Base-by-base conservation (phyloP, 2,888 invertebrate genomes). In the Heteromurus nitidus region DNA sequence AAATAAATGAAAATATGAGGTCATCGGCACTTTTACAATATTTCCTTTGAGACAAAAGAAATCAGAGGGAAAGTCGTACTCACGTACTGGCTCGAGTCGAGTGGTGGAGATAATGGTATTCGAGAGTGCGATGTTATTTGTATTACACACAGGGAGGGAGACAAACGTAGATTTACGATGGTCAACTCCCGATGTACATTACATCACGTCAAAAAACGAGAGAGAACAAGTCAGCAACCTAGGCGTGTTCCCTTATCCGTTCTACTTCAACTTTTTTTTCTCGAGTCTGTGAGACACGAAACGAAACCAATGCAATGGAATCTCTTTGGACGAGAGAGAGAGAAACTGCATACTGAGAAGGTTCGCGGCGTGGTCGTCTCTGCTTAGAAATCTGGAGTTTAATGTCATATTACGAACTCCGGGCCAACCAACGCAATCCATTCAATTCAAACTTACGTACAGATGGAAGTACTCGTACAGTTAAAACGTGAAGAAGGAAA, bases 161-260 rank as follows among this genome's bases (percentile, higher is more conserved):
- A 70, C 77, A 69, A 77, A 77, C 77, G 47, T 68, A 77, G 77
- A 77, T 77, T 77, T 77, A 77, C 70, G 77, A 77, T 60, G 77
- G 77, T 69, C 69, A 68, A 77, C 77, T 77, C 69, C 64, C 62
- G 69, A 69, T 60, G 64, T 47, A 77, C 60, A 50, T 76, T 36
- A 76, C 44, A 28, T 60, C 22, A 18, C 24, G 53, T 53, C 13
- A 3, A 20, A 55, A 50, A 50, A 18, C 20, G 24, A 64, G 42
- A 65, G 28, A 18, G 42, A 55, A 44, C 47, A 68, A 68, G 55
- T 75, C 67, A 55, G 55, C 30, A 20, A 13, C 22, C 36, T n/a
- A 5, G 26, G 55, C 26, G n/a, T 36, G 7, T 36, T 36, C 36
- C 7, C 36, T 36, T 13, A 5, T 36, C 36, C 36, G 13, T 13